Conservation (phyloP, 2,113 vertebrate species). For the Phycodurus eques region DNA sequence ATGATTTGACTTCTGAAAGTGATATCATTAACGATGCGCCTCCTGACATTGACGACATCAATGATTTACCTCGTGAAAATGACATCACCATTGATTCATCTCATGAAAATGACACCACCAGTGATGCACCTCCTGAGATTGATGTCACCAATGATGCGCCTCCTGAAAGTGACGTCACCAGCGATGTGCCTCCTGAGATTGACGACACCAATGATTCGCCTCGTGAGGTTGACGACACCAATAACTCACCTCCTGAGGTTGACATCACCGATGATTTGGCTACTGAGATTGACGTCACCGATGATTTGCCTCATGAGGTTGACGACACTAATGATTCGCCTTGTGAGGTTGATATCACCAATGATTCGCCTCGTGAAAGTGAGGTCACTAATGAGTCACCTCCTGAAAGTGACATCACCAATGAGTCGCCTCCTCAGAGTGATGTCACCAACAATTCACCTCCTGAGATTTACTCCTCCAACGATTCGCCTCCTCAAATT, state of each 20-base stretch:
- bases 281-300: too few species aligned
- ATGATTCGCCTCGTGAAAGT: neutral
- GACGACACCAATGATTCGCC: neutral
- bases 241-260: neutral
- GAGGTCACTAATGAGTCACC: neutral
- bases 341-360: neutral
- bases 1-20: neutral
- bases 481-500: neutral
- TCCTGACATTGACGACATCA: neutral
- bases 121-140: neutral
- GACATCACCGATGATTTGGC: neutral
- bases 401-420: neutral
- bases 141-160: neutral
- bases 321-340: neutral
- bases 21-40: neutral
- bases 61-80: neutral
- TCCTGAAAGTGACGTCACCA: neutral
- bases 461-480: neutral
- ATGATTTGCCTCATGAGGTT: neutral
- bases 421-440: neutral
- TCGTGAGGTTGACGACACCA: neutral
- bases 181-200: neutral
- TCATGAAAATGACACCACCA: neutral
- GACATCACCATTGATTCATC: neutral
- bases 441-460: neutral